Evolutionary conservation across 2,888 invertebrate genomes (phyloP).

Genomic region (Abscondita cerata): DNA sequence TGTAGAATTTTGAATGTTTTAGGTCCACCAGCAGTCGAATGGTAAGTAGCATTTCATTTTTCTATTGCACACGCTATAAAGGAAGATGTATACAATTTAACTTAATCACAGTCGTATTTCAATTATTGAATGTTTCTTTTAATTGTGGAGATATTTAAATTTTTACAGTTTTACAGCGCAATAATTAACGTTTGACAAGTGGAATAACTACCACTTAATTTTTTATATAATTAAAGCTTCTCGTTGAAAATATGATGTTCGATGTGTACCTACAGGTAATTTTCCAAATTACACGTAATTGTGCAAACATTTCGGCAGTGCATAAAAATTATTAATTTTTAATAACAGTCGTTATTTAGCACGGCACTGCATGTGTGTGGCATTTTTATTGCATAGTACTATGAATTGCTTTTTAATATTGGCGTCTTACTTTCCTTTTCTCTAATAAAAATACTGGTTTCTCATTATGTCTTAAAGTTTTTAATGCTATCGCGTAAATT

Average conservation of each 20-base stretch:
- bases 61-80: not conserved
- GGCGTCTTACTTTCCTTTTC: too few relatives aligned
- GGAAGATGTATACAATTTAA: not conserved
- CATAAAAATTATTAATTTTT: conserved; percentile 16
- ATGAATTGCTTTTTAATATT: conserved; percentile 18
- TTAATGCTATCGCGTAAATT: conserved; percentile 18
- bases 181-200: conserved; percentile 1
- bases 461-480: conserved; percentile 26
- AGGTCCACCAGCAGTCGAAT: not conserved
- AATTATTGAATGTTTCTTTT: conserved; percentile 7
- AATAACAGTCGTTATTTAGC: conserved; percentile 15
- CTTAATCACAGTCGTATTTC: not conserved
- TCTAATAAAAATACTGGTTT: conserved; percentile 26
- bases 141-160: conserved; percentile 1
- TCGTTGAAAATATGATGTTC: not conserved
- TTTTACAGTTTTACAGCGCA: conserved; percentile 3
- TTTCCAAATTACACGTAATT: too few relatives aligned
- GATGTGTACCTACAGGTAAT: too few relatives aligned
- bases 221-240: not conserved
- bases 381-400: conserved; percentile 20
- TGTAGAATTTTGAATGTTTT: not conserved
- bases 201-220: too few relatives aligned
- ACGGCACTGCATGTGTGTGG: conserved; percentile 24
- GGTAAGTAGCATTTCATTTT: conserved; percentile 4
- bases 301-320: not conserved